phyloP scores from a whole-genome alignment of 2,888 invertebrate genomes.

The Andrena marginata region DNA sequence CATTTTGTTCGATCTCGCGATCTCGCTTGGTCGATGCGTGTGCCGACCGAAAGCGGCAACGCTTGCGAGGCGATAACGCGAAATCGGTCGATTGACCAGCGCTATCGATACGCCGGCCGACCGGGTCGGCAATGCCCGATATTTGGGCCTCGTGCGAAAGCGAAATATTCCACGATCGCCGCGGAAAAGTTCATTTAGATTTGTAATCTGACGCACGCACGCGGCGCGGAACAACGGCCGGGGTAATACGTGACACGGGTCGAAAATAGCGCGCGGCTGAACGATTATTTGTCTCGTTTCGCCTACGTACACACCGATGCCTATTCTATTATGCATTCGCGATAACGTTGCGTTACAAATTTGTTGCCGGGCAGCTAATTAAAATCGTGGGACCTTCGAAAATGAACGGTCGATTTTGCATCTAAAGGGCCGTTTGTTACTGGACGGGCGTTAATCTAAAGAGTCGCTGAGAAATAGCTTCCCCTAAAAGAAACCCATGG shows the following conservation, averaged over 20 bases:
- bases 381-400: slow-evolving; percentile 15
- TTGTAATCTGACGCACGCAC: neutral
- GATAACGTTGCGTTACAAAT: slow-evolving; percentile 52
- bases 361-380: slow-evolving; percentile 40
- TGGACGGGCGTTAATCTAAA: too few relatives aligned
- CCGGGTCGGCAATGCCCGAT: neutral
- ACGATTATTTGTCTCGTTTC: slow-evolving; percentile 39
- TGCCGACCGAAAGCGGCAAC: neutral
- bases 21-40: neutral
- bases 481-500: neutral
- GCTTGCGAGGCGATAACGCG: neutral
- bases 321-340: slow-evolving; percentile 35
- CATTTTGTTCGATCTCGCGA: neutral
- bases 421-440: slow-evolving; percentile 6
- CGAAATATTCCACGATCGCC: slow-evolving; percentile 17
- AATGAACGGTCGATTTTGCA: slow-evolving; percentile 14
- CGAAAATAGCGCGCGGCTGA: slow-evolving; percentile 15
- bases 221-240: neutral
- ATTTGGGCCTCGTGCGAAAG: neutral
- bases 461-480: too few relatives aligned
- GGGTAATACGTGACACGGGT: neutral
- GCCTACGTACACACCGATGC: slow-evolving; percentile 4
- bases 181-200: neutral
- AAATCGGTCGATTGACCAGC: neutral
- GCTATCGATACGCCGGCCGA: neutral